Conservation (phyloP, 2,113 vertebrate genomes). For the Fregetta grallaria region DNA sequence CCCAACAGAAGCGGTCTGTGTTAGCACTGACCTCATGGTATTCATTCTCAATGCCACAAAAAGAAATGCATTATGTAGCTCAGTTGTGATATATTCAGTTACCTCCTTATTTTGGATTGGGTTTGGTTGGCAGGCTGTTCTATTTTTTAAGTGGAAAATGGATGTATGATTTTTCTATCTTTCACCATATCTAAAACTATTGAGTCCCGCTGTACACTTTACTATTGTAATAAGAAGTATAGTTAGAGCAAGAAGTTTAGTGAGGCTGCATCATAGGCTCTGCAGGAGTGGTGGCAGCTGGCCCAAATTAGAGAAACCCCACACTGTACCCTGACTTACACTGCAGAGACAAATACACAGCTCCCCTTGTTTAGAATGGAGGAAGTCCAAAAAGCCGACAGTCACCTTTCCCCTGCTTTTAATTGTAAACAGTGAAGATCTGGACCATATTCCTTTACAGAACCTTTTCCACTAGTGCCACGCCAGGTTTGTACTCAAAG, state of each 20-base stretch:
- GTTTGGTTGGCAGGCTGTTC: fast-evolving
- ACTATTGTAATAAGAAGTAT: background rate
- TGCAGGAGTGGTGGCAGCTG: background rate
- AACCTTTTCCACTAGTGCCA: background rate
- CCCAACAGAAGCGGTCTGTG: background rate
- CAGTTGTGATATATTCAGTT: background rate
- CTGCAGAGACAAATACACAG: background rate
- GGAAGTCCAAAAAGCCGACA: background rate
- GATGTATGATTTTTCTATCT: background rate
- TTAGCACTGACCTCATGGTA: background rate
- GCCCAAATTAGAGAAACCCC: background rate
- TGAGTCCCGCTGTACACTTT: background rate
- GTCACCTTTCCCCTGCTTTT: background rate
- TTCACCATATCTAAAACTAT: background rate
- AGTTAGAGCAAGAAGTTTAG: background rate
- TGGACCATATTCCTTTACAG: background rate
- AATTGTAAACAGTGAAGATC: background rate
- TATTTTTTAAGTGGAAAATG: background rate
- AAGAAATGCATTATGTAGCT: background rate
- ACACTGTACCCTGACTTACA: background rate
- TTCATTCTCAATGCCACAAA: background rate
- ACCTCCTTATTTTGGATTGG: background rate
- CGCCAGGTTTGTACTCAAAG: background rate
- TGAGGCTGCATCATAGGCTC: background rate
- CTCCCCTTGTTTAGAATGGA: background rate